Base-by-base conservation (phyloP, 1,140 invertebrate genomes). In the Cepaea nemoralis region DNA sequence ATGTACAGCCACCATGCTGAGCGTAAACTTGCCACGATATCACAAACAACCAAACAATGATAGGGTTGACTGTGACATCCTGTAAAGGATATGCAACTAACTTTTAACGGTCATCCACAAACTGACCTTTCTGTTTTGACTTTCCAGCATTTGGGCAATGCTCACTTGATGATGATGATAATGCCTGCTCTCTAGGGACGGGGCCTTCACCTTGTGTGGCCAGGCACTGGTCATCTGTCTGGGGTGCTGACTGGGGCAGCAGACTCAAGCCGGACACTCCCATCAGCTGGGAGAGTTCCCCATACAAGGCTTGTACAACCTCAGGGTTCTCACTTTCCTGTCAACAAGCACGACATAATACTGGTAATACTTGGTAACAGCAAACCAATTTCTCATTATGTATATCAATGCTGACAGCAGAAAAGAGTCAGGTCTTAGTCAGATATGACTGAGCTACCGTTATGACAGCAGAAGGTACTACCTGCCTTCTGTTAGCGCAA, bases 231-330 rank as follows among this genome's bases (percentile, higher is more conserved):
- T 31, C 59, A 63, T 63, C 19, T 6, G 5, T 31, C 27, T 63
- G 59, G 16, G 10, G n/a, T 31, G n/a, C n/a, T 63, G n/a, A 10
- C 27, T 31, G 8, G 59, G 77, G 37, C 1, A 45, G 63, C 19
- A 78, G 3, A 22, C 19, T 45, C 31, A 31, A 31, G 35, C 8
- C 66, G 14, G 77, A 27, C 5, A 78, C 42, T n/a, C 77, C 77
- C 24, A 78, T 1, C 16, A 67, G 37, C n/a, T 78, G 37, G 10
- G 77, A 67, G n/a, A 78, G 33, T 27, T 78, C 77, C 40, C 42
- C 66, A 48, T 63, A 69, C 63, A 27, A 2, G 16, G 40, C 37
- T 27, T 24, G 0, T 1, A 66, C 8, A 3, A 16, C n/a, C n/a
- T 78, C 77, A 24, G 19, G 10, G 1, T 69, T 16, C 37, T 78